Evolutionary conservation across 2,888 invertebrate genomes (phyloP), one percentile per base, ranked within the genome.

Genomic region (Coelinius sp.): DNA sequence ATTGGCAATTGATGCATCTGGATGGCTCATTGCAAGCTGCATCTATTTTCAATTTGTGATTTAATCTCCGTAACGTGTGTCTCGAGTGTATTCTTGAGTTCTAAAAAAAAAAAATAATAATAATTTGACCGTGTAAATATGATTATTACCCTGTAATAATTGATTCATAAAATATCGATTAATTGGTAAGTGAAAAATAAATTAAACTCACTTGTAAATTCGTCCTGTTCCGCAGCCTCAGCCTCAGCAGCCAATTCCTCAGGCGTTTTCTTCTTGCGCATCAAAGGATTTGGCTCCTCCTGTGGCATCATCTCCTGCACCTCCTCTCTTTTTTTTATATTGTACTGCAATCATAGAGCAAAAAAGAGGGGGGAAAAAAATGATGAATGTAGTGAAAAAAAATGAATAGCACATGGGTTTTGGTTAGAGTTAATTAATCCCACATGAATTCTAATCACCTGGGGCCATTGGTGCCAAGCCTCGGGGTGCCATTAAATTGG

Each of bases 221-320:
- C 97, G 85, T 97, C 97, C 90, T 97, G 95, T 88, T 97, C 97
- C 88, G 95, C 97, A 67, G 95, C 94, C 89, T 97, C 97, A 59
- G 97, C 98, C 89, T 99, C 99, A 56, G 97, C 94, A 73, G 98
- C 98, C 84, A 99, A 89, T 88, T 98, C 98, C 88, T 98, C 98
- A 0, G 98, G 98, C 75, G 98, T 98, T 90, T 99, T 99, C 91
- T 98, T 98, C 92, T 97, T 97, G 89, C 98, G 94, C 94, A 98
- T 98, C 85, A 98, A 91, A 69, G 97, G 96, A 89, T 97, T 97
- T 84, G 95, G 95, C 79, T 95, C 95, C 89, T 96, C 96, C 83
- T 93, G 92, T 77, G 93, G 94, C 87, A 93, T 92, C 44, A 46
- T 93, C 85, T 95, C 95, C 84, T 95, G 94, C 82, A 95, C 92